These are phyloP conservation scores for Arremon brunneinucha DNA, from an alignment of 2,797 vertebrate species.

Conservation along the genomic window DNA sequence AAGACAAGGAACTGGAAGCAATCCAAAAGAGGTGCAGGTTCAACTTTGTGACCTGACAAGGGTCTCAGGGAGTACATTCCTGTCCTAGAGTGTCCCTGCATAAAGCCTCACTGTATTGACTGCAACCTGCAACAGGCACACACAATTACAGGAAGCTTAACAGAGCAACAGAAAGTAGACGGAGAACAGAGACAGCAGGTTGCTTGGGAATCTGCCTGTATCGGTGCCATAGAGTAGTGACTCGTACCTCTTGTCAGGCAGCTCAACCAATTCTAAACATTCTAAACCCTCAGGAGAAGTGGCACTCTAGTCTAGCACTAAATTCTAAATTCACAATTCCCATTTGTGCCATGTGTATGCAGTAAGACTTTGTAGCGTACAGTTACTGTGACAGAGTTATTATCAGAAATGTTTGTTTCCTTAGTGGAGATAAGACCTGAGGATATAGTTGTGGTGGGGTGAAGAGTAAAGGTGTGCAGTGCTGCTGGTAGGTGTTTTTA, in stretches of 20 bases:
- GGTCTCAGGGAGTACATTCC: not conserved
- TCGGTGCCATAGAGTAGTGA: fast-evolving
- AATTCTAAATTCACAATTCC: not conserved
- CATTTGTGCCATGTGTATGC: not conserved
- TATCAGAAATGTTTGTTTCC: not conserved
- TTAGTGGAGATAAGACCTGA: not conserved
- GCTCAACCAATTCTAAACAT: not conserved
- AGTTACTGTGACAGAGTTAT: not conserved
- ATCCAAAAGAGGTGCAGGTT: not conserved
- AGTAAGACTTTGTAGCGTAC: not conserved
- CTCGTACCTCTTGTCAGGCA: not conserved
- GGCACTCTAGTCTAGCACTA: not conserved
- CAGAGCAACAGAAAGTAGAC: not conserved
- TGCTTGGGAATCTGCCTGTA: not conserved
- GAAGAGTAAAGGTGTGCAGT: not conserved
- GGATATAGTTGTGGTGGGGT: not conserved
- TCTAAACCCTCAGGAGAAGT: not conserved
- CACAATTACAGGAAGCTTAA: not conserved
- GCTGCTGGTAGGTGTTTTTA: not conserved
- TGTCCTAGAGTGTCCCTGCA: not conserved
- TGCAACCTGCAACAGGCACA: not conserved
- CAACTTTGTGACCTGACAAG: not conserved
- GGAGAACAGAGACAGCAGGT: not conserved
- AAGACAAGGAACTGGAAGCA: slow-evolving; percentile 4
- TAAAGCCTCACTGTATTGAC: not conserved